A percentile compares a stretch with the other conserved stretches of the same genome.
Conservation (phyloP, 2,888 invertebrate species). For the Habrosyne pyritoides region DNA sequence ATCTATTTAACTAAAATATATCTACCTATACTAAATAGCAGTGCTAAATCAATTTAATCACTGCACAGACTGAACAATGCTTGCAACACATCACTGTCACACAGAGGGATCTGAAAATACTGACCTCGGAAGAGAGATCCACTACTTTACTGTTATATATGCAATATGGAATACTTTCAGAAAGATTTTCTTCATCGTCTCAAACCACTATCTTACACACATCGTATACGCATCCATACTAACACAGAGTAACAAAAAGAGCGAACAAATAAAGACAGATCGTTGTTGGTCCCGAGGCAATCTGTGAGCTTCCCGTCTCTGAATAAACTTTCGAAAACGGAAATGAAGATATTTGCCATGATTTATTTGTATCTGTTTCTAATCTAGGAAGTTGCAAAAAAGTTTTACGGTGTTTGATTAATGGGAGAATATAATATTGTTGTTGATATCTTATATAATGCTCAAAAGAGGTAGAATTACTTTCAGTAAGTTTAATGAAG, state of each 20-base stretch:
- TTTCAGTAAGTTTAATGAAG: no score
- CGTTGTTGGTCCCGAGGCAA: conserved; percentile 15
- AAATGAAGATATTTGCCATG: background rate
- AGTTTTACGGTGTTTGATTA: background rate
- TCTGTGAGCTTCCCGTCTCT: conserved; percentile 13
- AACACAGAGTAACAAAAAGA: conserved; percentile 7
- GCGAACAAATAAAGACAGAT: conserved; percentile 21
- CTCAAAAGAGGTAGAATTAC: no score
- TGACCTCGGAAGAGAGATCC: no score
- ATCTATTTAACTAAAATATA: no score
- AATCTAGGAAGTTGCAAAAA: background rate
- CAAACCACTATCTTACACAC: background rate
- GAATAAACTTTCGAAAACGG: conserved; percentile 17
- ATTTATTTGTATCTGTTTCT: conserved; percentile 1
- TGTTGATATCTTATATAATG: no score
- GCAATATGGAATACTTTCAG: no score
- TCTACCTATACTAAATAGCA: no score
- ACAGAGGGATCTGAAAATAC: no score
- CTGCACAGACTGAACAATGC: no score
- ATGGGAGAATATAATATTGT: background rate
- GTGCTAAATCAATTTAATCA: no score
- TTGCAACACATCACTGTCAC: no score
- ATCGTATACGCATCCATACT: background rate
- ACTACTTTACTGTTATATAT: no score
- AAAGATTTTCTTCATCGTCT: conserved; percentile 4